Base-by-base conservation (phyloP, 2,797 vertebrate genomes). In the Pygocentrus nattereri region DNA sequence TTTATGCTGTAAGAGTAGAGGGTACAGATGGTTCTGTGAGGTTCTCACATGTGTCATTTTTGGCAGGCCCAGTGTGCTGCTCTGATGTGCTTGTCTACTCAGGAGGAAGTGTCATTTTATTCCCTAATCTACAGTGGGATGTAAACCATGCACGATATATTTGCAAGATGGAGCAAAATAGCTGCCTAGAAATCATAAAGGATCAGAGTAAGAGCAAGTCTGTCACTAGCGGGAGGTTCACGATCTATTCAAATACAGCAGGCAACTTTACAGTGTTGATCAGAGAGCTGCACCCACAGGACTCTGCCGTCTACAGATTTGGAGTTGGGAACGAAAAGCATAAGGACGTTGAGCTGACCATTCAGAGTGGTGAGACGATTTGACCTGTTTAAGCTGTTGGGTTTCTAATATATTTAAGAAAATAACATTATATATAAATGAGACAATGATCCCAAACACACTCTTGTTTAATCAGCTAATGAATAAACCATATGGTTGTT, bases 281-380 rank as follows among this genome's bases (percentile, higher is more conserved):
- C 58, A 76, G 15, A 49, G 23, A 72, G 4, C 47, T 84, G 74
- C 76, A 59, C 6, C 16, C 3, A 41, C 44, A 67, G 58, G 82
- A 84, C 25, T 16, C 78, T 50, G 82, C 58, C 5, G 70, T 1
- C 1, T 84, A 84, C 78, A 30, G 27, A 31, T 65, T 80, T 38
- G n/a, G 49, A 0, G 11, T 65, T 10, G 23, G 11, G 18, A 12
- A 27, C 56, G 41, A 44, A 44, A 44, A 49, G 18, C 15, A 19
- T 52, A 18, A 4, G 15, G 49, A 19, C 49, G 10, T 52, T 6
- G 7, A 44, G 41, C 41, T 44, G 41, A 44, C 41, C 8, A 41
- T 44, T 44, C 41, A 44, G 41, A 44, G 5, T 44, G 41, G 41
- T 44, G 41, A 44, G 41, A 44, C 3, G n/a, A 4, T 10, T 38